Conservation (phyloP, 2,113 vertebrate genomes). For the Peucedramus taeniatus region DNA sequence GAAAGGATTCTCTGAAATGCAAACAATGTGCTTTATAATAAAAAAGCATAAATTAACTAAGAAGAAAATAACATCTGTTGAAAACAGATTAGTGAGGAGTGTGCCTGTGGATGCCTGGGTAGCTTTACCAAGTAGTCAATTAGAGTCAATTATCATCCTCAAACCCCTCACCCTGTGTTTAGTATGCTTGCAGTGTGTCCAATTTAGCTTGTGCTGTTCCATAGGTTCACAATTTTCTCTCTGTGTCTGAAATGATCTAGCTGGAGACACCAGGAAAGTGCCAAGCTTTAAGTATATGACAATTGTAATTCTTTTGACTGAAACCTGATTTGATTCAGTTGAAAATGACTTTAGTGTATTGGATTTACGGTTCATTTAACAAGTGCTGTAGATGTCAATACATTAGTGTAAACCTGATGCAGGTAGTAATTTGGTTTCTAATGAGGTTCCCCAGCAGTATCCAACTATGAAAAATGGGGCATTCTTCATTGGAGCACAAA, state of each 20-base stretch:
- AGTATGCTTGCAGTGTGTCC: conserved; percentile 22
- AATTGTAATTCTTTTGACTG: conserved; percentile 66
- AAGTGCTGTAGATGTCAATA: conserved; percentile 66
- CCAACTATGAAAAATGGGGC: conserved; percentile 50
- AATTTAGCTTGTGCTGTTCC: conserved; percentile 34
- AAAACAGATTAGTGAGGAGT: conserved; percentile 32
- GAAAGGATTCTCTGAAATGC: neutral
- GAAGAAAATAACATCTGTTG: conserved; percentile 15
- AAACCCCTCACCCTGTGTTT: neutral
- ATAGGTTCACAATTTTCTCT: conserved; percentile 37
- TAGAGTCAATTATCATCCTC: conserved; percentile 43
- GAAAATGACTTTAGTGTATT: conserved; percentile 69
- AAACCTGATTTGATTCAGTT: conserved; percentile 69
- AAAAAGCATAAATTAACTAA: conserved; percentile 2
- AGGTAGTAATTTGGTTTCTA: conserved; percentile 73
- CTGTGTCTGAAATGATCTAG: conserved; percentile 51
- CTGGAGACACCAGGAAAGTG: conserved; percentile 40
- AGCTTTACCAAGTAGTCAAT: conserved; percentile 39
- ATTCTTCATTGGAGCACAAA: conserved; percentile 16
- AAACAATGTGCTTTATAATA: conserved; percentile 3
- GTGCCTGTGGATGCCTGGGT: conserved; percentile 1
- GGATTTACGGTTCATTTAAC: conserved; percentile 72
- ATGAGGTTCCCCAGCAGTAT: conserved; percentile 59
- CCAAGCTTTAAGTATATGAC: conserved; percentile 45
- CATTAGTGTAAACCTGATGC: conserved; percentile 66